These are phyloP conservation scores for Drosophila pectinifera DNA, from an alignment of 1,140 invertebrate species.

Conservation along the genomic window DNA sequence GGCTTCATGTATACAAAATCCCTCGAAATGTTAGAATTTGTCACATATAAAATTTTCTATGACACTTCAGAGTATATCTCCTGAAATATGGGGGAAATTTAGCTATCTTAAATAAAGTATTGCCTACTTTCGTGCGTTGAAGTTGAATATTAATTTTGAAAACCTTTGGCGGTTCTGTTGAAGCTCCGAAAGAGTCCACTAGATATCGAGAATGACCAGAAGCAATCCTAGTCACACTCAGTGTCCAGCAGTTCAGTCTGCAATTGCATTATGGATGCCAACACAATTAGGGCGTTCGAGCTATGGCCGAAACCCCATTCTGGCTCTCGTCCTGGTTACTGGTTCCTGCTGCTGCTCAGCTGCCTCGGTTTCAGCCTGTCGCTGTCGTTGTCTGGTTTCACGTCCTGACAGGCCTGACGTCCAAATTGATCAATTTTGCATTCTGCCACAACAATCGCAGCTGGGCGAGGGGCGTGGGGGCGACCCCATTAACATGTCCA, in stretches of 20 bases:
- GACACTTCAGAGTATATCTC: too few relatives aligned
- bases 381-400: not conserved
- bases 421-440: conserved; percentile 77
- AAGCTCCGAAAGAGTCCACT: too few relatives aligned
- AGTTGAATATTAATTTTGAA: too few relatives aligned
- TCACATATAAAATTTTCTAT: too few relatives aligned
- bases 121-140: too few relatives aligned
- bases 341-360: not conserved
- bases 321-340: not conserved
- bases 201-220: not conserved
- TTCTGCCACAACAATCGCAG: conserved; percentile 60
- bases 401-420: conserved; percentile 27
- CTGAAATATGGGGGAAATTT: too few relatives aligned
- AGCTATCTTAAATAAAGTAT: too few relatives aligned
- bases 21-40: too few relatives aligned
- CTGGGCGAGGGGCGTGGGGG: conserved; percentile 5
- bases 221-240: not conserved
- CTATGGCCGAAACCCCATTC: conserved; percentile 16
- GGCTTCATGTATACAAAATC: too few relatives aligned
- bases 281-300: conserved; percentile 34
- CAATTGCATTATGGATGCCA: conserved; percentile 35
- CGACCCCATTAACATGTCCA: conserved; percentile 56
- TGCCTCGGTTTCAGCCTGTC: not conserved
- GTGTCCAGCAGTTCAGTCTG: conserved; percentile 10
- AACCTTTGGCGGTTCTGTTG: too few relatives aligned